A percentile compares a stretch with the other conserved stretches of the same genome.
These are phyloP conservation scores for Ariolimax columbianus DNA, from an alignment of 2,888 invertebrate species.

Conservation along the genomic window DNA sequence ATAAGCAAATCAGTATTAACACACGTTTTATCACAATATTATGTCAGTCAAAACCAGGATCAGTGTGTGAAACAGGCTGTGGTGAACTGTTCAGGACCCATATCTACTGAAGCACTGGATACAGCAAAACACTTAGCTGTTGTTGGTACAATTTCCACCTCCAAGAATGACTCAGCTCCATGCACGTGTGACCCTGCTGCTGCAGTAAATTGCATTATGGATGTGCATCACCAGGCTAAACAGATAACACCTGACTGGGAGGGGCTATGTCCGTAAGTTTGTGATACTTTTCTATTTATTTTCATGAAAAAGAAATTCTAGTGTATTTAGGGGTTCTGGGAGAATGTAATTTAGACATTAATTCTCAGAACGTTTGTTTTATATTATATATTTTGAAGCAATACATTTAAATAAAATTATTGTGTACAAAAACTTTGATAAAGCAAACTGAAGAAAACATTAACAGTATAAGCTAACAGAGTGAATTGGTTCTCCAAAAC, in stretches of 20 bases:
- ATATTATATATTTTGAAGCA: too few species aligned
- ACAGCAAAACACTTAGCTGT: neutral
- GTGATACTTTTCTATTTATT: neutral
- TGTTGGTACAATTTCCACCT: too few species aligned
- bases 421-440: too few species aligned
- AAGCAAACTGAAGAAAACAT: too few species aligned
- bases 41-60: constrained; percentile 16
- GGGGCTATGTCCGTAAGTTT: constrained; percentile 56
- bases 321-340: too few species aligned
- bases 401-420: too few species aligned
- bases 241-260: constrained; percentile 53
- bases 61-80: constrained; percentile 12
- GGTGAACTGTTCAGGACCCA: neutral
- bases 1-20: neutral
- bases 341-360: too few species aligned
- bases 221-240: constrained; percentile 53
- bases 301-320: too few species aligned
- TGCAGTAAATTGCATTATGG: constrained; percentile 54
- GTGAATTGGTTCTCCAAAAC: too few species aligned
- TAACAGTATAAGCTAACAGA: too few species aligned
- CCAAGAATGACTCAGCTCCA: neutral
- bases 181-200: constrained; percentile 54
- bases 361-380: too few species aligned
- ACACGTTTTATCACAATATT: neutral
- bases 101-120: neutral